These are phyloP conservation scores for Macrochelys suwanniensis DNA, from an alignment of 2,797 vertebrate genomes.

Conservation along the genomic window DNA sequence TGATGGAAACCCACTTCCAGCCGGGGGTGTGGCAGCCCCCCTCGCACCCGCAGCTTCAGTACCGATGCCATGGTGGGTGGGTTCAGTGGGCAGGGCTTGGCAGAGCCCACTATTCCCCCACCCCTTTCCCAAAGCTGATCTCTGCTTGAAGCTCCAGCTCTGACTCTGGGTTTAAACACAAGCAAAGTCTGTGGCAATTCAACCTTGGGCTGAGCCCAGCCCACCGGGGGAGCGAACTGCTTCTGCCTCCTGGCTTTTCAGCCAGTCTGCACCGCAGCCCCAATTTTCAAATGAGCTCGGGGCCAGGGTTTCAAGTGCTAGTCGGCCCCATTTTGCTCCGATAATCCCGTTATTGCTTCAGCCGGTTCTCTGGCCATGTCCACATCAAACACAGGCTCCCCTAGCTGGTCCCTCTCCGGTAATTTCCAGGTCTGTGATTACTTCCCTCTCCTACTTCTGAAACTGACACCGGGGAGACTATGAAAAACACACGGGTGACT, in stretches of 20 bases:
- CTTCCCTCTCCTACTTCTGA: not conserved
- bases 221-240: not conserved
- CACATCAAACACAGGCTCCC: not conserved
- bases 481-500: conserved; percentile 19
- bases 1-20: too few relatives aligned
- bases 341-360: not conserved
- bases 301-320: not conserved
- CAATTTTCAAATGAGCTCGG: not conserved
- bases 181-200: not conserved
- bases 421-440: not conserved
- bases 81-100: not conserved
- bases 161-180: not conserved
- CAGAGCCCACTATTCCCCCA: not conserved
- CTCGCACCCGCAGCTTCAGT: too few relatives aligned
- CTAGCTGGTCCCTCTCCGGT: accelerated
- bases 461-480: conserved; percentile 2
- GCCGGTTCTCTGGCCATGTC: not conserved
- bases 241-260: not conserved
- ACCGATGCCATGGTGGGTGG: not conserved
- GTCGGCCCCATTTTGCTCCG: not conserved
- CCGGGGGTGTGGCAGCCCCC: too few relatives aligned
- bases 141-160: not conserved
- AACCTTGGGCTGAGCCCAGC: not conserved
- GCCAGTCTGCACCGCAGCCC: not conserved
- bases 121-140: not conserved